These are phyloP conservation scores for Macrocentrus cingulum DNA, from an alignment of 1,140 invertebrate genomes.

Conservation along the genomic window DNA sequence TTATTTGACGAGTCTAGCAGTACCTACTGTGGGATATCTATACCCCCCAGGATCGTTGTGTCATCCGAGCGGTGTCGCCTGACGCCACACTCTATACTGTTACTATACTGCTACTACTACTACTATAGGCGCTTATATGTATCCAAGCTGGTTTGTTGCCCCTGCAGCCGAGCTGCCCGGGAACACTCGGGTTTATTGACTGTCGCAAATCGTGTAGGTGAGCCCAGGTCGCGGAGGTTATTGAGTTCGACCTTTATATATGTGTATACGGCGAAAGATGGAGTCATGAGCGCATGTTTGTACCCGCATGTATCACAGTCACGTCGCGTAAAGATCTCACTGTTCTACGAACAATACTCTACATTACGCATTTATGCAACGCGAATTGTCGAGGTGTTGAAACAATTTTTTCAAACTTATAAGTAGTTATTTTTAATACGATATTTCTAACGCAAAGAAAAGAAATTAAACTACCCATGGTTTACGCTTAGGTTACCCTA, in stretches of 20 bases:
- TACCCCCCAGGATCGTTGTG: background rate
- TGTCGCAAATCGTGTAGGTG: conserved; percentile 34
- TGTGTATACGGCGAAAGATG: background rate
- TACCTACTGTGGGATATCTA: background rate
- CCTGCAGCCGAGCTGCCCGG: conserved; percentile 15
- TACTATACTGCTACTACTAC: background rate
- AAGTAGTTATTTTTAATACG: too few relatives aligned
- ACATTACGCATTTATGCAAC: too few relatives aligned
- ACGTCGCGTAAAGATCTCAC: conserved; percentile 33
- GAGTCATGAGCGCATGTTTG: background rate
- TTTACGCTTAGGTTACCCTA: too few relatives aligned
- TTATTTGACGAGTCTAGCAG: conserved; percentile 21
- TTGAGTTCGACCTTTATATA: conserved; percentile 28
- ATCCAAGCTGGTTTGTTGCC: conserved; percentile 3
- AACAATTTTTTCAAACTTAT: too few relatives aligned
- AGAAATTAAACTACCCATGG: too few relatives aligned
- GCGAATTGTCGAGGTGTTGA: too few relatives aligned
- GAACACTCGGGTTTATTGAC: conserved; percentile 32
- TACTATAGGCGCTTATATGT: background rate
- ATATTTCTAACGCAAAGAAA: too few relatives aligned
- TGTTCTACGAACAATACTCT: too few relatives aligned
- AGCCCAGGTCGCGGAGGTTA: conserved; percentile 31
- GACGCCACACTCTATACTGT: background rate
- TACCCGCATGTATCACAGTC: conserved; percentile 33
- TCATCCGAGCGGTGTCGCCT: too few relatives aligned